Conservation (phyloP, 2,113 vertebrate genomes). For the Macquaria ambigua region DNA sequence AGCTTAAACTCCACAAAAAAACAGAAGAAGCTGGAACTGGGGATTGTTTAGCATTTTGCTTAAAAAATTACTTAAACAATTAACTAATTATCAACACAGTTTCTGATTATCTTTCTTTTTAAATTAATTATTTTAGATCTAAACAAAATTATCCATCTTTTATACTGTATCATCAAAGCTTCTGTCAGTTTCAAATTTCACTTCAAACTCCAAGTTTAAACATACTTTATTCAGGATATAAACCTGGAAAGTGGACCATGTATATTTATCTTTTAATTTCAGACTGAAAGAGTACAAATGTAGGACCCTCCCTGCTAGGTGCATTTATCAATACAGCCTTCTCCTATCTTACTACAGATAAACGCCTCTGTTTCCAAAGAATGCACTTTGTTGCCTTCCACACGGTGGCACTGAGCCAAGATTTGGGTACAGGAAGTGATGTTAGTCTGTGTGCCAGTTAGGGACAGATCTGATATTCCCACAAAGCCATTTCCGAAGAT, state of each 20-base stretch:
- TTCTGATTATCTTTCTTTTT: neutral
- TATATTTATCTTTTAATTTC: neutral
- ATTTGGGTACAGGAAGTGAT: constrained; percentile 78
- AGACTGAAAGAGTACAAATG: neutral
- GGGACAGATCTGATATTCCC: constrained; percentile 80
- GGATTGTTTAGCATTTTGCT: neutral
- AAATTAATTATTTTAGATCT: neutral
- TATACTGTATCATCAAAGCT: neutral
- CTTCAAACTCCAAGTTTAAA: neutral
- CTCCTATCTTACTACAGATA: constrained; percentile 35
- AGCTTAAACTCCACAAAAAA: neutral
- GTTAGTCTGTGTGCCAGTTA: constrained; percentile 78
- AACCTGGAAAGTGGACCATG: neutral
- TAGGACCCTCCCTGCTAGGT: neutral
- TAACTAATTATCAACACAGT: neutral
- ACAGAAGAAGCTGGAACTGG: neutral
- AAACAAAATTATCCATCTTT: neutral
- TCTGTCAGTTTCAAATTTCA: neutral
- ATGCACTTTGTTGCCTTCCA: constrained; percentile 53
- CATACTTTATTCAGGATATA: neutral
- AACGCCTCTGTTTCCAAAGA: constrained; percentile 45
- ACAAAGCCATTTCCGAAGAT: constrained; percentile 81
- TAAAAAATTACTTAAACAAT: neutral
- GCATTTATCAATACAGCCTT: constrained; percentile 1
- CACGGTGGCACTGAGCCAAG: constrained; percentile 52